Evolutionary conservation across 2,888 invertebrate species (phyloP), one percentile per base, ranked within the genome.

Genomic region (Macrosoma leucophasiata): DNA sequence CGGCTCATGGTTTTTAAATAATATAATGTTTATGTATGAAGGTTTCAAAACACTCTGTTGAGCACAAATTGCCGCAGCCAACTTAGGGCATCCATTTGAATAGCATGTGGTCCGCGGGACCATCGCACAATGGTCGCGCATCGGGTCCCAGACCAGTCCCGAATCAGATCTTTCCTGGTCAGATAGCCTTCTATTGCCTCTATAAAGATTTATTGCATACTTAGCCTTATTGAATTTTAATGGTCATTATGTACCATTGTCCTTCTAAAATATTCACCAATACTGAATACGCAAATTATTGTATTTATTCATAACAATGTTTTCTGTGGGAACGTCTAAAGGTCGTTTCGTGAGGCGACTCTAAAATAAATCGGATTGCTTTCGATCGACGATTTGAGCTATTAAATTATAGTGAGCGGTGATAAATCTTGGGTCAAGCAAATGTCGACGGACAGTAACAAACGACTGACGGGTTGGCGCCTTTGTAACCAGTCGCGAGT

Each of bases 121-220:
- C 46, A 29, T 33, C 44, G 48, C 46, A 71, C 72, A 71, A 74
- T 70, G 58, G 68, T 50, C 62, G 43, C 49, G 49, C n/a, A 29
- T 15, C 25, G 26, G 12, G 24, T 54, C 60, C 58, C 42, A 52
- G 54, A 56, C 53, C 58, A 56, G 54, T 62, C 58, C 72, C 64
- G 73, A 63, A 79, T 79, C 73, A 66, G 81, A 81, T 79, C 59
- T 67, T 69, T 70, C 71, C 72, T 64, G 47, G 52, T 61, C 53
- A 66, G 82, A 84, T 84, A 84, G 82, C 82, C 82, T 81, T 81
- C 66, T 77, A 63, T 62, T 70, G 74, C 82, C 79, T 81, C 66
- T 77, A 63, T 62, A 70, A 74, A 68, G 78, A 82, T 81, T 81
- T 84, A 82, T 81, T 77, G 66, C 72, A 55, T 50, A 49, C 57